These are phyloP conservation scores for Pogona vitticeps DNA, from an alignment of 2,113 vertebrate genomes.

Conservation along the genomic window DNA sequence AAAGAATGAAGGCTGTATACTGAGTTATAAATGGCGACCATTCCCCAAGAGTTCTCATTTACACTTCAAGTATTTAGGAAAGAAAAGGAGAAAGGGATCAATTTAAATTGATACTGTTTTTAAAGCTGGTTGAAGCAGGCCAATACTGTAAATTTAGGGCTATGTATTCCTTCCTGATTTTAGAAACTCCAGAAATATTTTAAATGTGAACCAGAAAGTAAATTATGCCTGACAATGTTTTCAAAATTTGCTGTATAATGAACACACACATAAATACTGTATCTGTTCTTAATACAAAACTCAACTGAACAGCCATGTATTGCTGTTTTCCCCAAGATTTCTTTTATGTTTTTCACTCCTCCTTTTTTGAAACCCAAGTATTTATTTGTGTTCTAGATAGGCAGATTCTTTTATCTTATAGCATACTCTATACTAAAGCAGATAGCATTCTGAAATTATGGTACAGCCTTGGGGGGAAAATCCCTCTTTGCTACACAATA, in stretches of 20 bases:
- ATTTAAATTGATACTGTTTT: background rate
- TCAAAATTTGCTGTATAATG: slow-evolving; percentile 54
- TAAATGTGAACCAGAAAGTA: slow-evolving; percentile 51
- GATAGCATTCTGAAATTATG: slow-evolving; percentile 70
- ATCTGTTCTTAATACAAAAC: slow-evolving; percentile 71
- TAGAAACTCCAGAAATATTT: slow-evolving; percentile 52
- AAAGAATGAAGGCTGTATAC: slow-evolving; percentile 52
- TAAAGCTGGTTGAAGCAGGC: slow-evolving; percentile 26
- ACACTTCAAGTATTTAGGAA: slow-evolving; percentile 18
- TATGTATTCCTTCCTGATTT: slow-evolving; percentile 24
- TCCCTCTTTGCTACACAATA: slow-evolving; percentile 58
- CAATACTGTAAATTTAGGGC: slow-evolving; percentile 12
- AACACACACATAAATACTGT: background rate
- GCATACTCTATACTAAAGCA: slow-evolving; percentile 65
- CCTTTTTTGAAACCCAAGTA: slow-evolving; percentile 62
- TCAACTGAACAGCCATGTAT: slow-evolving; percentile 65
- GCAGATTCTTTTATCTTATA: slow-evolving; percentile 73
- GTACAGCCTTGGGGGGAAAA: slow-evolving; percentile 57
- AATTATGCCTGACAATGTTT: slow-evolving; percentile 64
- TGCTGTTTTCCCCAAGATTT: slow-evolving; percentile 74
- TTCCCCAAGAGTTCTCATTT: slow-evolving; percentile 54
- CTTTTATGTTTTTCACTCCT: slow-evolving; percentile 64
- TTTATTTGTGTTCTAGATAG: slow-evolving; percentile 71
- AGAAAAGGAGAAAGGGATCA: background rate
- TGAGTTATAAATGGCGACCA: slow-evolving; percentile 53